These are phyloP conservation scores for Thecocarcelia acutangulata DNA, from an alignment of 2,888 invertebrate species.

Conservation along the genomic window DNA sequence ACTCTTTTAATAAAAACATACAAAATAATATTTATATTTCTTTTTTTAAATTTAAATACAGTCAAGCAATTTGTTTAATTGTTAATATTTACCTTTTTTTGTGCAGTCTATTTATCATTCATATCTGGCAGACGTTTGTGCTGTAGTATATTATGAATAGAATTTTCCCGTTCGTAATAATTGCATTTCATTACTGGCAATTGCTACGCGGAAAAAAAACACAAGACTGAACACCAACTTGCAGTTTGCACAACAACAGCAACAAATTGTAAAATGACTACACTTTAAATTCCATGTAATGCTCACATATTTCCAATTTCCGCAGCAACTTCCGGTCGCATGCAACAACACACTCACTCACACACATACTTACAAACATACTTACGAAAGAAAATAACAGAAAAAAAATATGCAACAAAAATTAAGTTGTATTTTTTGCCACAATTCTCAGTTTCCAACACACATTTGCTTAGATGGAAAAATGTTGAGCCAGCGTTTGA, in stretches of 20 bases:
- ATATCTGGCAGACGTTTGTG: neutral
- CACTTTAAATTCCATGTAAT: constrained; percentile 54
- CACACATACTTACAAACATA: neutral
- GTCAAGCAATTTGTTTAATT: too few relatives aligned
- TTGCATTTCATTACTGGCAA: constrained; percentile 28
- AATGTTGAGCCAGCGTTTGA: neutral
- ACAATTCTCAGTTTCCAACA: constrained; percentile 8
- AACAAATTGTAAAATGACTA: constrained; percentile 19
- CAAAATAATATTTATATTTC: too few relatives aligned
- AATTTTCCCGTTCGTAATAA: constrained; percentile 13
- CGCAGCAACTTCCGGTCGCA: constrained; percentile 72
- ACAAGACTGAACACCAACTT: neutral
- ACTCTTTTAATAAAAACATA: neutral
- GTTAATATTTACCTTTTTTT: constrained; percentile 7
- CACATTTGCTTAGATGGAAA: neutral
- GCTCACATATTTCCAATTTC: constrained; percentile 76
- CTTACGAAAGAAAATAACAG: neutral
- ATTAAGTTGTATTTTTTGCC: constrained; percentile 17
- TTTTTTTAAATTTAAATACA: too few relatives aligned
- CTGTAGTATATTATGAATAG: neutral
- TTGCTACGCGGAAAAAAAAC: neutral
- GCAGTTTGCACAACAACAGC: constrained; percentile 7
- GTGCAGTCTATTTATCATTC: neutral
- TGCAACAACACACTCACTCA: constrained; percentile 32
- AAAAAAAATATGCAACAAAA: constrained; percentile 3